phyloP scores from a whole-genome alignment of 2,797 vertebrate species.

The Podarcis lilfordi region DNA sequence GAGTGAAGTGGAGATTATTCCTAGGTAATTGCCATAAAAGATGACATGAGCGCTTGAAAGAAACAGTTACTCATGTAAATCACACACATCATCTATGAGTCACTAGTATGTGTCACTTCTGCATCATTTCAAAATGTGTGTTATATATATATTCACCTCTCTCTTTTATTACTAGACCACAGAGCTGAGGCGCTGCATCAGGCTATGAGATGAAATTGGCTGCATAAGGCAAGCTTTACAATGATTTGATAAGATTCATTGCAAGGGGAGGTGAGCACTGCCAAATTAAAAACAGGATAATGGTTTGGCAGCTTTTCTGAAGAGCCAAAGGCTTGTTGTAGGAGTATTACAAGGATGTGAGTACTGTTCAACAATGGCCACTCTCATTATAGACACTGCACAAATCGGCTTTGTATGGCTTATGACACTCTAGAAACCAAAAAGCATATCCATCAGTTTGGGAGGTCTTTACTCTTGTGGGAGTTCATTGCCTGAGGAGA shows the following conservation, averaged over 20 bases:
- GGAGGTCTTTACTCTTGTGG: too few species aligned
- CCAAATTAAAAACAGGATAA: neutral
- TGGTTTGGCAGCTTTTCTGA: neutral
- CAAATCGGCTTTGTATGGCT: neutral
- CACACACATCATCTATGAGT: slow-evolving; percentile 13
- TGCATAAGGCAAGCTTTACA: slow-evolving; percentile 5
- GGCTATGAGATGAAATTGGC: neutral
- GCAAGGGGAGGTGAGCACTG: neutral
- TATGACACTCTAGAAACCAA: neutral
- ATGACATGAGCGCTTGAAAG: slow-evolving; percentile 43
- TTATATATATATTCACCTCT: slow-evolving; percentile 9
- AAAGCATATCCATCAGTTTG: neutral
- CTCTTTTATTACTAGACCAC: neutral
- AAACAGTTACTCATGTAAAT: slow-evolving; percentile 43
- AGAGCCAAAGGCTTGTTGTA: neutral
- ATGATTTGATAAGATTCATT: neutral
- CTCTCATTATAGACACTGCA: neutral
- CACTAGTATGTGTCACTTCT: slow-evolving; percentile 45
- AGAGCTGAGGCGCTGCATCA: neutral
- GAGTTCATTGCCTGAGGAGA: neutral
- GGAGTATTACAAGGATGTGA: neutral
- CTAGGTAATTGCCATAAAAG: slow-evolving; percentile 56
- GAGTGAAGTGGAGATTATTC: slow-evolving; percentile 44
- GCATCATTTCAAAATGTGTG: slow-evolving; percentile 26
- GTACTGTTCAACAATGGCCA: neutral